Conservation (phyloP, 2,113 vertebrate species). For the Callocephalon fimbriatum region DNA sequence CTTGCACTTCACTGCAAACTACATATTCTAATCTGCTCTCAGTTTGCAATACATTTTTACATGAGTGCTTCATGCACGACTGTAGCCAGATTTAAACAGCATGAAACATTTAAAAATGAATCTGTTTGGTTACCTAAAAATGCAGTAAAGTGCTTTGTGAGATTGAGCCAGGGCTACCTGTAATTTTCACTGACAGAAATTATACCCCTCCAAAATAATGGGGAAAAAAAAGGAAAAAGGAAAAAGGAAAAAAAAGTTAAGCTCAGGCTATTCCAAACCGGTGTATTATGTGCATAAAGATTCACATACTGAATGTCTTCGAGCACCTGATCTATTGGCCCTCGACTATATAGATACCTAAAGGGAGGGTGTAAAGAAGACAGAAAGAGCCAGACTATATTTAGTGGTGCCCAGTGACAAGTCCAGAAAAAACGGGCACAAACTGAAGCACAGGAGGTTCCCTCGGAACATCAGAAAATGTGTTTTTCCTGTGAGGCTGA, state of each 20-base stretch:
- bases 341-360: background rate
- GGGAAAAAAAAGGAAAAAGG: background rate
- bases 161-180: background rate
- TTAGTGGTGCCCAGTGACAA: background rate
- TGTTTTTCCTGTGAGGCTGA: background rate
- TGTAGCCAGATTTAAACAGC: background rate
- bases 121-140: background rate
- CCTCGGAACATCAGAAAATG: background rate
- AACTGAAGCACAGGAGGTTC: background rate
- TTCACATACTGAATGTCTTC: background rate
- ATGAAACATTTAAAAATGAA: background rate
- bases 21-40: background rate
- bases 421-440: background rate
- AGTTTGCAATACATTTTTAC: background rate
- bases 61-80: background rate
- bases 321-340: background rate
- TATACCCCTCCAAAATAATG: background rate
- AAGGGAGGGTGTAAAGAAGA: background rate
- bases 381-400: background rate
- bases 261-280: background rate
- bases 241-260: background rate
- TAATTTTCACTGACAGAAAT: background rate
- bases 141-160: background rate
- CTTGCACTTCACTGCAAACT: background rate
- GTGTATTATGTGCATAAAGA: background rate